Conservation (phyloP, 2,888 invertebrate species). For the Laothoe populi region DNA sequence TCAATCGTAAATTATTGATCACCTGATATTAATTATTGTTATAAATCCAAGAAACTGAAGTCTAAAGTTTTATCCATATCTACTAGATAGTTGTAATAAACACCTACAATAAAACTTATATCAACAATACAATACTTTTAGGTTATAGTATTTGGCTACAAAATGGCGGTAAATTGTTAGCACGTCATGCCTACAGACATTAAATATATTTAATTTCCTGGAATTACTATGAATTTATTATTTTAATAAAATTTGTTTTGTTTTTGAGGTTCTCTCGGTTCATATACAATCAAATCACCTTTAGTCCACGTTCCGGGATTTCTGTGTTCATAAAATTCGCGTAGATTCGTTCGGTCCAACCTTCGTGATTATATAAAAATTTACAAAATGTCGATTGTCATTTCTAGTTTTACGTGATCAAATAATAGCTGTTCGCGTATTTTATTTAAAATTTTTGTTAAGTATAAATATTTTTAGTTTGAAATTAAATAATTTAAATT, state of each 20-base stretch:
- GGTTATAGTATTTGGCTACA: constrained; percentile 5
- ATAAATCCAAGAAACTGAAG: no score
- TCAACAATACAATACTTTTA: not conserved
- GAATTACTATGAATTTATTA: no score
- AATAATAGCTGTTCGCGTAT: no score
- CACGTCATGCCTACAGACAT: no score
- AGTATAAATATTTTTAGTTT: not conserved
- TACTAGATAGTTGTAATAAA: no score
- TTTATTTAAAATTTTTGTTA: not conserved
- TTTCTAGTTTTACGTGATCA: no score
- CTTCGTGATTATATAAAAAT: not conserved
- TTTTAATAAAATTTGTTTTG: no score
- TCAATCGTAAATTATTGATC: no score
- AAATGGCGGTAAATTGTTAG: constrained; percentile 19
- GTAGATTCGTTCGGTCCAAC: not conserved
- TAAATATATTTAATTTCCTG: no score
- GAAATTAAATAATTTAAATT: not conserved
- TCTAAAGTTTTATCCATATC: no score
- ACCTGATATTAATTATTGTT: no score
- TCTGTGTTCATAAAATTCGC: constrained; percentile 26
- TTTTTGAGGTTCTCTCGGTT: not conserved
- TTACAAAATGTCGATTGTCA: not conserved
- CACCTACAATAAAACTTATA: not conserved
- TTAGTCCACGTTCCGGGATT: constrained; percentile 27
- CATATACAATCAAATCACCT: constrained; percentile 22